Evolutionary conservation across 2,113 vertebrate genomes (phyloP).

Genomic region (Oreochromis spilurus): DNA sequence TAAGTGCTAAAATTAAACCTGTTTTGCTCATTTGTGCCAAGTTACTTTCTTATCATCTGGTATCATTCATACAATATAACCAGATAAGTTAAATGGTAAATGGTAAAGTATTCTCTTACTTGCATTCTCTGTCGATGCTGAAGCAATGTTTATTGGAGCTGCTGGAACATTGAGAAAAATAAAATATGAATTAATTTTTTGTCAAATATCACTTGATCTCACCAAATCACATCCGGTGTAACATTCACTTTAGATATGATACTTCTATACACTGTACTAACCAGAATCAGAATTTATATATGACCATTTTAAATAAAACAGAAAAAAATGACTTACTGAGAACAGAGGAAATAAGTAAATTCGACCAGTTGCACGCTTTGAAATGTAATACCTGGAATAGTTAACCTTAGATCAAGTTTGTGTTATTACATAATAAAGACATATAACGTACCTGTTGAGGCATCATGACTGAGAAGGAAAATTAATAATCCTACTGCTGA

Average conservation of each 20-base stretch:
- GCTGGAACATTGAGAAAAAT: background rate
- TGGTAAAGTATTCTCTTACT: background rate
- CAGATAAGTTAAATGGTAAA: background rate
- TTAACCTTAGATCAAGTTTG: background rate
- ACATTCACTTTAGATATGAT: background rate
- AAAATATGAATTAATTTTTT: background rate
- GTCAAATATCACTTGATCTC: background rate
- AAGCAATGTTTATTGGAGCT: background rate
- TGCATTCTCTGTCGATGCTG: background rate
- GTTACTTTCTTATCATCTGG: background rate
- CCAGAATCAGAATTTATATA: background rate
- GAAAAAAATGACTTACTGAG: background rate
- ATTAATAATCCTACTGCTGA: background rate
- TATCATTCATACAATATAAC: background rate
- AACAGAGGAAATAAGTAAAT: background rate
- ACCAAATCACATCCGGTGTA: background rate
- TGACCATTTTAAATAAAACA: background rate
- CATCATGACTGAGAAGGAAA: background rate
- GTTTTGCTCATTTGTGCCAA: background rate
- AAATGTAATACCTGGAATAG: background rate
- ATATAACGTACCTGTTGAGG: background rate
- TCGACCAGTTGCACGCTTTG: background rate
- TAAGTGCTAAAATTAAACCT: background rate
- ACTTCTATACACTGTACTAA: background rate
- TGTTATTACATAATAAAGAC: accelerated